Base-by-base conservation (phyloP, 2,797 vertebrate species). In the Muscicapa striata region DNA sequence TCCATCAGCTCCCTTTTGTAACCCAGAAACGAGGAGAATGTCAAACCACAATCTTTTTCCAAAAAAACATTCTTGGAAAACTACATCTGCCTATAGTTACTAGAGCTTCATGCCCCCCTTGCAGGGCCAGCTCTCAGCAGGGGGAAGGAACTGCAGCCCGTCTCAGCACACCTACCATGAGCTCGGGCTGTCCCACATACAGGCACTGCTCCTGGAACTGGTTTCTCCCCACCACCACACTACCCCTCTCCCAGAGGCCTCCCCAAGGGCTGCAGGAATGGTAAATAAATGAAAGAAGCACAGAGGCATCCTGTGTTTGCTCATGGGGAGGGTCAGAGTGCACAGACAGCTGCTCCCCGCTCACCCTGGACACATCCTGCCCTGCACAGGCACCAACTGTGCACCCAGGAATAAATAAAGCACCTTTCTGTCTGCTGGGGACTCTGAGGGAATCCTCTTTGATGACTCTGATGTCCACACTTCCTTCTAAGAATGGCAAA, bases 221-320 rank as follows among this genome's bases (percentile, higher is more conserved):
- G 8, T 13, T 77, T 74, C 41, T 57, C 49, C 61, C 67, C 13
- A 13, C 22, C 66, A 30, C 27, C 77, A 34, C 59, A 27, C 6
- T 0, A 11, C 12, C 27, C 20, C n/a, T 27, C 59, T 82, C 41
- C 72, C 34, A 51, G 1, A 0, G 19, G 13, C 48, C 52, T 82
- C 0, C 0, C 61, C 74, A 63, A 79, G 54, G 46, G 52, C 0
- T 0, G 30, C 68, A 63, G 14, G 55, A 55, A 41, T 6, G 55
- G 70, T 13, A 93, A 94, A 87, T 46, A 82, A 40, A 51, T 69
- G 36, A 6, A 57, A 82, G 32, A 23, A 86, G 72, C 68, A 16
- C 4, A 21, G 64, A 70, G 62, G 49, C 43, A 66, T 63, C 80
- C 61, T 45, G 40, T 90, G 82, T 92, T 91, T 91, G 84, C 82